Evolutionary conservation across 2,888 invertebrate genomes (phyloP).

Genomic region (Orchesella flavescens): DNA sequence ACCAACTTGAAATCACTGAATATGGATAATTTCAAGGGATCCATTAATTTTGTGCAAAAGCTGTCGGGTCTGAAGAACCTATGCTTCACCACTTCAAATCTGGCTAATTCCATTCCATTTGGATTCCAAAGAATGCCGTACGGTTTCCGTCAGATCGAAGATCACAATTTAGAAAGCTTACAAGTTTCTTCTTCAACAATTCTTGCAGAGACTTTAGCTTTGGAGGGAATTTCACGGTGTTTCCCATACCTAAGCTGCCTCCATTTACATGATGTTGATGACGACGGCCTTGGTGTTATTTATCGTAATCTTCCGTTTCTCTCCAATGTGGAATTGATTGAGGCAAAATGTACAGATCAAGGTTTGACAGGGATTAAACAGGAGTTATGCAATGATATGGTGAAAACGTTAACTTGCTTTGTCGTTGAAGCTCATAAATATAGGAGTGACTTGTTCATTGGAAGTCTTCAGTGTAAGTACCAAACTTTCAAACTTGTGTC

Average conservation of each 20-base stretch:
- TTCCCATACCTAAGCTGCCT: constrained; percentile 63
- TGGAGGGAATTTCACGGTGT: constrained; percentile 60
- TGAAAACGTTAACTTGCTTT: constrained; percentile 66
- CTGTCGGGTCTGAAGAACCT: constrained; percentile 38
- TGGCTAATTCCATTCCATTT: constrained; percentile 44
- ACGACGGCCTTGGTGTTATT: constrained; percentile 67
- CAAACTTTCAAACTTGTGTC: not conserved
- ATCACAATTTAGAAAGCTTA: constrained; percentile 44
- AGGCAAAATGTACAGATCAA: constrained; percentile 66
- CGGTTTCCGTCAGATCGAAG: not conserved
- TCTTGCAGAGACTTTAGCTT: constrained; percentile 31
- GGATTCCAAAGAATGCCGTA: constrained; percentile 6
- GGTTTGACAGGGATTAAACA: constrained; percentile 64
- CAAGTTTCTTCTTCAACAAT: constrained; percentile 20
- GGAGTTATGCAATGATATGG: constrained; percentile 68
- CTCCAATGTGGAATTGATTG: constrained; percentile 49
- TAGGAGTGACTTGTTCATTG: constrained; percentile 66
- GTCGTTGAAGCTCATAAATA: constrained; percentile 64
- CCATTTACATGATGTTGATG: constrained; percentile 59
- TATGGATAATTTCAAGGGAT: constrained; percentile 56
- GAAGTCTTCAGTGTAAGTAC: constrained; percentile 64
- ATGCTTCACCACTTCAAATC: constrained; percentile 20
- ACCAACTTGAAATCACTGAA: constrained; percentile 39
- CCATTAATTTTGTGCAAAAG: constrained; percentile 57
- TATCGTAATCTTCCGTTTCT: constrained; percentile 68